Percentiles rank a stretch among this genome's conserved stretches.
These are phyloP conservation scores for Drosophila navojoa DNA, from an alignment of 1,140 invertebrate species.

Conservation along the genomic window DNA sequence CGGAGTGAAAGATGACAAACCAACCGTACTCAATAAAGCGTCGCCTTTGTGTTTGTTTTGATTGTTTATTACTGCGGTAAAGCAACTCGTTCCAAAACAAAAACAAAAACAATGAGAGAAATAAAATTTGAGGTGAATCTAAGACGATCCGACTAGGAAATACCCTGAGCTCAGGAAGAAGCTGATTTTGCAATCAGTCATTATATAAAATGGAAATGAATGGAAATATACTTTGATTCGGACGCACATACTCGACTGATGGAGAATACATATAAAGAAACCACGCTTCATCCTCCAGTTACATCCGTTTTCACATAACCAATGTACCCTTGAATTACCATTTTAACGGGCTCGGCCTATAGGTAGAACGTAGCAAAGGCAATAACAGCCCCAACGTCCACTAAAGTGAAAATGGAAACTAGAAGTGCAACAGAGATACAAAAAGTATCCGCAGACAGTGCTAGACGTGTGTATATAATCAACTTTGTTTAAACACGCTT, in stretches of 20 bases:
- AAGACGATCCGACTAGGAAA: too few relatives aligned
- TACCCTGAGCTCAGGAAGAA: too few relatives aligned
- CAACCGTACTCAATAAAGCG: slow-evolving; percentile 76
- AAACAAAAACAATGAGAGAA: slow-evolving; percentile 20
- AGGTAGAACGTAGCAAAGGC: slow-evolving; percentile 12
- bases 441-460: slow-evolving; percentile 10
- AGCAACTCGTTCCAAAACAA: slow-evolving; percentile 28
- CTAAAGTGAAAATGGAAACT: slow-evolving; percentile 54
- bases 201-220: too few relatives aligned
- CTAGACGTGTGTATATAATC: slow-evolving; percentile 38
- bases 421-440: slow-evolving; percentile 37
- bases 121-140: slow-evolving; percentile 2
- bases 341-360: too few relatives aligned
- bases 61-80: slow-evolving; percentile 81
- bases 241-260: too few relatives aligned
- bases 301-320: too few relatives aligned
- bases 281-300: too few relatives aligned
- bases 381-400: slow-evolving; percentile 11
- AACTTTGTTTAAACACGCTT: slow-evolving; percentile 60
- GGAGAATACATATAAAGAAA: too few relatives aligned
- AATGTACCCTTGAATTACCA: too few relatives aligned
- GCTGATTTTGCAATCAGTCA: too few relatives aligned
- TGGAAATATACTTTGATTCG: too few relatives aligned
- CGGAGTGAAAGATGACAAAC: slow-evolving; percentile 44
- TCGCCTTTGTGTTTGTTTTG: slow-evolving; percentile 78